Evolutionary conservation across 2,113 vertebrate species (phyloP).

Genomic region (Rhipidura dahli): DNA sequence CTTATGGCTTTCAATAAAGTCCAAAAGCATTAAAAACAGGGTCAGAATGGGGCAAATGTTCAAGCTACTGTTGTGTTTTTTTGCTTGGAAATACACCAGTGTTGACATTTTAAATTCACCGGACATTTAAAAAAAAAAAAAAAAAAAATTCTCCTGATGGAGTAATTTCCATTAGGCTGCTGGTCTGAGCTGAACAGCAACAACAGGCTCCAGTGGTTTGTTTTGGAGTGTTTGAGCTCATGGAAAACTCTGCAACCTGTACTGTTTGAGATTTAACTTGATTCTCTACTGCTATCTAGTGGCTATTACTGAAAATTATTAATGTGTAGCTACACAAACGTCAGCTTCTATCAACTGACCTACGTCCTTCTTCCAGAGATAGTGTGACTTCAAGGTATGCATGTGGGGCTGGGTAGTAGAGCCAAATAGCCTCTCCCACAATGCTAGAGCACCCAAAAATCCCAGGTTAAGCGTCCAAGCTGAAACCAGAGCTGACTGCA

Average conservation of each 20-base stretch:
- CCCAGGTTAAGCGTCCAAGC: background rate
- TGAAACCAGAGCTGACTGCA: background rate
- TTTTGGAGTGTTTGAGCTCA: accelerated
- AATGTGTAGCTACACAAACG: background rate
- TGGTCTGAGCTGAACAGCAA: background rate
- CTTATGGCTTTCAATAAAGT: background rate
- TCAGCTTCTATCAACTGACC: background rate
- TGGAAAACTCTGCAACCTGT: background rate
- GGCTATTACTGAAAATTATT: background rate
- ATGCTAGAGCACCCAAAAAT: background rate
- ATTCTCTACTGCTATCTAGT: slow-evolving; percentile 72
- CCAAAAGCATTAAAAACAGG: background rate
- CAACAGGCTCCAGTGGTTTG: background rate
- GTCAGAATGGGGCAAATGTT: background rate
- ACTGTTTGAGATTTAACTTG: background rate
- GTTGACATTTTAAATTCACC: background rate
- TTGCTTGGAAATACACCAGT: background rate
- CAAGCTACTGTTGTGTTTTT: background rate
- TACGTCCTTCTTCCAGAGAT: background rate
- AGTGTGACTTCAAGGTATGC: background rate
- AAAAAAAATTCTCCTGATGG: background rate
- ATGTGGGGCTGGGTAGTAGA: background rate
- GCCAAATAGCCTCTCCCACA: background rate
- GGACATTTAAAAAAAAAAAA: background rate
- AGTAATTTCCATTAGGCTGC: background rate